Evolutionary conservation across 2,888 invertebrate genomes (phyloP).

Genomic region (Mimachlamys varia): DNA sequence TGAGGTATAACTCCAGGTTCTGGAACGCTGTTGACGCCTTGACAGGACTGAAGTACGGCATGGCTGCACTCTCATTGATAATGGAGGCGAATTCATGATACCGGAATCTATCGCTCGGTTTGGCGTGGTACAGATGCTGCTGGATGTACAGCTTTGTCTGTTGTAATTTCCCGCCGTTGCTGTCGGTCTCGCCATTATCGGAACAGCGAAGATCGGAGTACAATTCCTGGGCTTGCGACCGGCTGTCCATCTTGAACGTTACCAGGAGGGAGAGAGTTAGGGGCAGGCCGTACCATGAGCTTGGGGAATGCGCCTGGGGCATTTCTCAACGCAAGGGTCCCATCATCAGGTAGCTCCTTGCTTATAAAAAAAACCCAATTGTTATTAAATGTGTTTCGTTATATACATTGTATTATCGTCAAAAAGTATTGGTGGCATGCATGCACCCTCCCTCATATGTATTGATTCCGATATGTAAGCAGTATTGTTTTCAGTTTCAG

Average conservation of each 20-base stretch:
- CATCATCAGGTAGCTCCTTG: neutral
- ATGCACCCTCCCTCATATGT: no score
- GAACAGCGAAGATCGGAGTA: slow-evolving; percentile 3
- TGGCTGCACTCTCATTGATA: slow-evolving; percentile 36
- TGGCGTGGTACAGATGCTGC: neutral
- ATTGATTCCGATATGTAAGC: no score
- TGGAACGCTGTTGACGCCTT: slow-evolving; percentile 63
- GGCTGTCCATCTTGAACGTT: neutral
- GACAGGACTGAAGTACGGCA: slow-evolving; percentile 54
- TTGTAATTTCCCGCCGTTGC: neutral
- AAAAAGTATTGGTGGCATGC: no score
- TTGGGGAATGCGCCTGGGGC: neutral
- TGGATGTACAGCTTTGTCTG: neutral
- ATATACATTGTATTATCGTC: neutral
- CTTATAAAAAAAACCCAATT: neutral
- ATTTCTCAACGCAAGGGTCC: neutral
- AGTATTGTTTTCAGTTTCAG: no score
- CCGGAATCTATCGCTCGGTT: slow-evolving; percentile 40
- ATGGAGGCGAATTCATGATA: slow-evolving; percentile 43
- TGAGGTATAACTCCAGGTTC: slow-evolving; percentile 62
- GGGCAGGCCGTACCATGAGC: slow-evolving; percentile 10
- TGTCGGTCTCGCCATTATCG: neutral
- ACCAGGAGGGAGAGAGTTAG: neutral
- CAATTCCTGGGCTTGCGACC: neutral
- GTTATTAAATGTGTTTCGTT: no score